phyloP scores from a whole-genome alignment of 1,140 invertebrate species.

The Caerostris darwini region DNA sequence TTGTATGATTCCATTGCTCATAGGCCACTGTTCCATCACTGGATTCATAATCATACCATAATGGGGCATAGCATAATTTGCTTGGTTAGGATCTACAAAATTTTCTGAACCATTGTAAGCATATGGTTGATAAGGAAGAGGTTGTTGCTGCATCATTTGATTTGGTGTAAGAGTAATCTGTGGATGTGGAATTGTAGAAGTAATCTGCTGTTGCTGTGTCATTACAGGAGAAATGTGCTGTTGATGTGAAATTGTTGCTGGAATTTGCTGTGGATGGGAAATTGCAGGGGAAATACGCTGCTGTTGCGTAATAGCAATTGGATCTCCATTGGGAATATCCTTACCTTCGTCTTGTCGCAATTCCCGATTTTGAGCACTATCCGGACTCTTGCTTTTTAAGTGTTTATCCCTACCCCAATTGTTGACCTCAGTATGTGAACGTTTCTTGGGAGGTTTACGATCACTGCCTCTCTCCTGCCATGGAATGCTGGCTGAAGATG shows the following conservation, averaged over 20 bases:
- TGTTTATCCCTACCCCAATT: neutral
- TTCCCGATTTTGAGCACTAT: neutral
- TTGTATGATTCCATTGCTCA: neutral
- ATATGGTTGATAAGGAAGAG: neutral
- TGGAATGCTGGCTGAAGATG: neutral
- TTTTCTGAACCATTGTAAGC: neutral
- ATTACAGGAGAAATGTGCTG: neutral
- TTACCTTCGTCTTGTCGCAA: neutral
- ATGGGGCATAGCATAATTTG: neutral
- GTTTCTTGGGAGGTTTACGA: slow-evolving; percentile 1
- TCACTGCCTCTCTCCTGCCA: neutral
- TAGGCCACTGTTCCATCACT: neutral
- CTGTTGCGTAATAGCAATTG: neutral
- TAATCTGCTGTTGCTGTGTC: neutral
- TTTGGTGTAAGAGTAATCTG: neutral
- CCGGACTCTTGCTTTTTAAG: neutral
- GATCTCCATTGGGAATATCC: neutral
- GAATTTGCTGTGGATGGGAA: neutral
- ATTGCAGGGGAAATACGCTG: neutral
- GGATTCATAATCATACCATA: neutral
- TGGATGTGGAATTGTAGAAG: neutral
- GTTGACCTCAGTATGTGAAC: neutral
- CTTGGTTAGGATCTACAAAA: neutral
- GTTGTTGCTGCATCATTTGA: slow-evolving; percentile 9
- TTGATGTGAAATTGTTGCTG: neutral